Base-by-base conservation (phyloP, 2,113 vertebrate genomes). In the Gopherus flavomarginatus region DNA sequence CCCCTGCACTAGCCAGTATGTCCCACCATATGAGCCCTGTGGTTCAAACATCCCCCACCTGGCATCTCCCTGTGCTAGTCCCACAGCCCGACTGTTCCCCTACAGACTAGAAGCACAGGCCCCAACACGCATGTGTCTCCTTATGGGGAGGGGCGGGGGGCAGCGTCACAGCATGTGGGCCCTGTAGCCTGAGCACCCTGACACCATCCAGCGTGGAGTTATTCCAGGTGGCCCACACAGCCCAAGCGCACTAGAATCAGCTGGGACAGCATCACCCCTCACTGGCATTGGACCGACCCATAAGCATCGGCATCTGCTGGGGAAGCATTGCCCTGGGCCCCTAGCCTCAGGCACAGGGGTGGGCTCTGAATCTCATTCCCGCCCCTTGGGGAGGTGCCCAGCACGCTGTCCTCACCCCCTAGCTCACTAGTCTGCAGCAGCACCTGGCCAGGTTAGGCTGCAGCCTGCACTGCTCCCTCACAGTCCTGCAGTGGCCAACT, bases 321-420 rank as follows among this genome's bases (percentile, higher is more conserved):
- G n/a, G 35, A 7, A 72, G 19, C 65, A 38, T 22, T 19, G 8
- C 59, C 35, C 19, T n/a, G 65, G 7, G 3, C 1, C 50, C 17
- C 78, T 0, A 0, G 79, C 56, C 75, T 53, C 57, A 0, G 0
- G 1, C 35, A 72, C 0, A 2, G 90, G 79, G 0, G 0, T 90
- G 11, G 42, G 42, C 75, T 44, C 12, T 77, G 75, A 24, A 21
- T n/a, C 44, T 44, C 44, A 38, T 19, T 27, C 49, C n/a, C 12
- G n/a, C 24, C 72, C 69, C 54, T 29, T 56, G 50, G 31, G 50
- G 50, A 50, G 10, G 21, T 8, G 16, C 54, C 38, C 26, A 42
- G 17, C 12, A 11, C 24, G 22, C 19, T 47, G 54, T 29, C n/a
- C 42, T 27, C n/a, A 62, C 42, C n/a, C 17, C 17, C 19, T n/a